phyloP scores from a whole-genome alignment of 23 tunicate species.

The Styela plicata region DNA sequence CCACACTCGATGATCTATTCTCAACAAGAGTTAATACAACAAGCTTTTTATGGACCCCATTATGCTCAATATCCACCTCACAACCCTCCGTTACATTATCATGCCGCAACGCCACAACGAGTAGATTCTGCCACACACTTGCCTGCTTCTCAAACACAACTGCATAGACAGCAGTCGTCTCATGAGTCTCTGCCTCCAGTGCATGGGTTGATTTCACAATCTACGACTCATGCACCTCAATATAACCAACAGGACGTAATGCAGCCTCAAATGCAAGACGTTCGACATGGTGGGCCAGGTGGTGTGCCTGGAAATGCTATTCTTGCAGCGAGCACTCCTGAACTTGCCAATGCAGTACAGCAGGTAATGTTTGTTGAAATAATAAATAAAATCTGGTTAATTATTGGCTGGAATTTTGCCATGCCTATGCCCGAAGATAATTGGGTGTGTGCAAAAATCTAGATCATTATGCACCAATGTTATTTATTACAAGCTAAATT shows the following conservation, averaged over 20 bases:
- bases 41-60: slow-evolving; percentile 50
- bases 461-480: too few relatives aligned
- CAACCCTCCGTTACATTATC: slow-evolving; percentile 53
- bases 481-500: too few relatives aligned
- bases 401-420: too few relatives aligned
- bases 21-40: slow-evolving; percentile 76
- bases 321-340: slow-evolving; percentile 80
- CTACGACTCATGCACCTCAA: neutral
- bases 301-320: slow-evolving; percentile 30
- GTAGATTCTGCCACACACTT: slow-evolving; percentile 35
- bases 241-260: slow-evolving; percentile 7
- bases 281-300: neutral
- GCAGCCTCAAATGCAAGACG: slow-evolving; percentile 13
- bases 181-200: slow-evolving; percentile 73
- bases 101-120: slow-evolving; percentile 38
- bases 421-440: too few relatives aligned
- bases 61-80: slow-evolving; percentile 75
- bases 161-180: slow-evolving; percentile 46
- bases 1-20: slow-evolving; percentile 97
- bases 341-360: slow-evolving; percentile 46
- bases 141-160: slow-evolving; percentile 23
- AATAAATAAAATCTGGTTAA: too few relatives aligned
- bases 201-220: slow-evolving; percentile 31
- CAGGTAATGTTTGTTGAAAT: too few relatives aligned
- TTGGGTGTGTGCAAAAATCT: too few relatives aligned